Conservation (phyloP, 2,797 vertebrate species). For the Arctocebus calabarensis region DNA sequence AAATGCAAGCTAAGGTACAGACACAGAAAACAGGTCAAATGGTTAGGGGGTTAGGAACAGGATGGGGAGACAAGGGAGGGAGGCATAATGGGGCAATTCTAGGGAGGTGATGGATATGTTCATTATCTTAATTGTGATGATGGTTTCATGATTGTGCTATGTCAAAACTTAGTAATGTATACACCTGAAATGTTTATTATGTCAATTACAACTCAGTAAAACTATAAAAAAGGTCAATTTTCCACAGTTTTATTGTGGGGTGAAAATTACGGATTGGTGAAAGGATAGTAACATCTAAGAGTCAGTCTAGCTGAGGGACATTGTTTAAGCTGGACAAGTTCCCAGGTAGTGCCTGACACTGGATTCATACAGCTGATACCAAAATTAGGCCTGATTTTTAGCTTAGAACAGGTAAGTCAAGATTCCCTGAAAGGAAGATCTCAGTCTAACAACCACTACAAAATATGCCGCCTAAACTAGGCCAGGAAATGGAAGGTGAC, state of each 20-base stretch:
- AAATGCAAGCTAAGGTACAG: neutral
- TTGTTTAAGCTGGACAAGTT: neutral
- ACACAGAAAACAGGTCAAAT: neutral
- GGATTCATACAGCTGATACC: neutral
- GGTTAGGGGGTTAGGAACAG: no score
- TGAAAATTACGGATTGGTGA: neutral
- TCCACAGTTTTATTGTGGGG: neutral
- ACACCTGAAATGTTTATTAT: neutral
- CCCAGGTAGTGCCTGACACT: neutral
- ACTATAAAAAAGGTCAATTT: neutral
- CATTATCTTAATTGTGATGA: neutral
- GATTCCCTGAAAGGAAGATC: neutral
- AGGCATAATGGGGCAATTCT: neutral
- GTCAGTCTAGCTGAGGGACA: neutral
- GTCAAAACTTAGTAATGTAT: neutral
- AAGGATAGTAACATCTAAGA: neutral
- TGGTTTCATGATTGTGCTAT: neutral
- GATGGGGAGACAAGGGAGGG: neutral
- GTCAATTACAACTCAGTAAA: neutral
- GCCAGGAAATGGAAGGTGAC: neutral
- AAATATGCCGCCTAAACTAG: neutral
- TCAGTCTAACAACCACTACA: neutral
- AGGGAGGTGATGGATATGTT: neutral
- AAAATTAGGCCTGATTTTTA: neutral
- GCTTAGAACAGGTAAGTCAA: neutral